Percentiles rank a stretch among this genome's conserved stretches.
phyloP scores from a whole-genome alignment of 1,140 invertebrate genomes.

The Lethocerus indicus region DNA sequence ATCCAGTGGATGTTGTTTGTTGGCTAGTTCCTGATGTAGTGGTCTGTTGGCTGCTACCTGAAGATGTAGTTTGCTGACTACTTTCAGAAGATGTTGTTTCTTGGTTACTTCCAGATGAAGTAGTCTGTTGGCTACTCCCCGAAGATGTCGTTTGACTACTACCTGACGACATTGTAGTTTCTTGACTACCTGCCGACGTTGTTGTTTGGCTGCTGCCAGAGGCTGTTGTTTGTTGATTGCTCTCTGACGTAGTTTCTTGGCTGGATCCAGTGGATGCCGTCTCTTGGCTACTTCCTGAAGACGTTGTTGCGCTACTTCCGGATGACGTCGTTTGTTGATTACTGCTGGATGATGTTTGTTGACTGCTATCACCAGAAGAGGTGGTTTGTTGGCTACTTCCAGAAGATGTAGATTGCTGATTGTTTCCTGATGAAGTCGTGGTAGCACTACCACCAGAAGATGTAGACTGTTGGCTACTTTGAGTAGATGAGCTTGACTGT shows the following conservation, averaged over 20 bases:
- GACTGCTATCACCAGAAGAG: slow-evolving; percentile 8
- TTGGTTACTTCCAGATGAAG: slow-evolving; percentile 14
- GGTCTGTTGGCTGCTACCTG: slow-evolving; percentile 9
- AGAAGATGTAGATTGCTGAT: slow-evolving; percentile 12
- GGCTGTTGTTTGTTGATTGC: slow-evolving; percentile 12
- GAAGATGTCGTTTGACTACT: slow-evolving; percentile 12
- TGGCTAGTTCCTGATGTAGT: slow-evolving; percentile 6
- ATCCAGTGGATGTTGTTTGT: slow-evolving; percentile 4
- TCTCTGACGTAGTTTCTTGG: slow-evolving; percentile 11
- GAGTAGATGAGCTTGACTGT: slow-evolving; percentile 7
- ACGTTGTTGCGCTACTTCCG: slow-evolving; percentile 6
- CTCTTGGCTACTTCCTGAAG: slow-evolving; percentile 11
- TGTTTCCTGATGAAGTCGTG: slow-evolving; percentile 11
- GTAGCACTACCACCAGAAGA: slow-evolving; percentile 10
- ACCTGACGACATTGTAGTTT: slow-evolving; percentile 1
- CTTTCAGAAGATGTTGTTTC: slow-evolving; percentile 11
- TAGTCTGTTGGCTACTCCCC: slow-evolving; percentile 9
- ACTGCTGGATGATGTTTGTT: slow-evolving; percentile 13
- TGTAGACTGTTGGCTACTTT: slow-evolving; percentile 12
- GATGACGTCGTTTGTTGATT: slow-evolving; percentile 12
- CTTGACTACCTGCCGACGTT: slow-evolving; percentile 9
- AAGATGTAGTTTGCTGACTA: slow-evolving; percentile 5
- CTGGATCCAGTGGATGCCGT: slow-evolving; percentile 7
- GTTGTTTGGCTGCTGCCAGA: slow-evolving; percentile 12
- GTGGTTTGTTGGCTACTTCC: slow-evolving; percentile 9